Base-by-base conservation (phyloP, 2,888 invertebrate species). In the Charanyca ferruginea region DNA sequence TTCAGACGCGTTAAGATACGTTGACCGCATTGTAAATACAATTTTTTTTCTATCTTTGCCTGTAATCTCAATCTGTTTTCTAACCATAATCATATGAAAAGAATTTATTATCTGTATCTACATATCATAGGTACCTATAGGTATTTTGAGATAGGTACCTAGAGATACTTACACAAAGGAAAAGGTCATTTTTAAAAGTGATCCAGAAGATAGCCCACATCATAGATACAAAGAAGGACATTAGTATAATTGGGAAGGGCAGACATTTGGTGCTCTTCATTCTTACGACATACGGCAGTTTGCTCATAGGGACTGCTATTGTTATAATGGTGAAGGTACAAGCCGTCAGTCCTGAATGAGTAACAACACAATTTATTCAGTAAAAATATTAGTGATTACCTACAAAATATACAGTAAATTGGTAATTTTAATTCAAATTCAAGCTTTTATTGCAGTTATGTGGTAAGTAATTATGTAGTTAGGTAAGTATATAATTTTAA, bases 181-280 rank as follows among this genome's bases (percentile, higher is more conserved):
- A 97, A 94, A 97, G 98, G 49, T 95, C 89, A 92, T 99, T 98
- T 57, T 97, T 94, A 76, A 76, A 97, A 96, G n/a, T n/a, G n/a
- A n/a, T n/a, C n/a, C n/a, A n/a, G n/a, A n/a, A n/a, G n/a, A n/a
- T n/a, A n/a, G n/a, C n/a, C 99, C 99, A 99, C 81, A 98, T 97
- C 25, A 97, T 91, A 9, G 98, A 97, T 7, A 98, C 98, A 58
- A 98, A 92, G 89, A 98, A 97, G 42, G 98, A 98, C 88, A 98
- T 97, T 47, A 98, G 91, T 89, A 99, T 98, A 86, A 99, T 96
- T 5, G 98, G 98, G 88, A 98, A 98, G 32, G 99, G 99, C 83
- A 99, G 96, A 88, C 97, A 98, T 84, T 98, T 98, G 0, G 98
- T 97, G 89, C 96, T 98, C 90, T 97, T 97, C 7, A 97, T 96